Evolutionary conservation across 2,113 vertebrate genomes (phyloP).

Genomic region (Nanorana parkeri): DNA sequence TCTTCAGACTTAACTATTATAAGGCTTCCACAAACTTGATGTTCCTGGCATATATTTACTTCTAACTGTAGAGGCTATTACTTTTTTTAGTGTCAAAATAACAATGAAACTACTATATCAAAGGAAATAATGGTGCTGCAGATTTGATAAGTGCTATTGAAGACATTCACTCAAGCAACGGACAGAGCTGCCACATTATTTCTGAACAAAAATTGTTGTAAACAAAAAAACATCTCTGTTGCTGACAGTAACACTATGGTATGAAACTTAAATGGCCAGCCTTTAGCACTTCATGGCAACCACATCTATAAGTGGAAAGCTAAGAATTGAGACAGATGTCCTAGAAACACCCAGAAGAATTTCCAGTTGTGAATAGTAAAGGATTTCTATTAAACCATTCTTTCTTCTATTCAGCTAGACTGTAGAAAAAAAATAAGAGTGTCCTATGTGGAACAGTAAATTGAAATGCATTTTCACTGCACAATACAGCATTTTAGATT

Average conservation of each 20-base stretch:
- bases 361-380: not conserved
- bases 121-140: not conserved
- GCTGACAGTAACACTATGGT: not conserved
- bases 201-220: not conserved
- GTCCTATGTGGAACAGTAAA: not conserved
- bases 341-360: not conserved
- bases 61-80: slow-evolving; percentile 1
- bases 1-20: not conserved
- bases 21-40: not conserved
- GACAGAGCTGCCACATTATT: not conserved
- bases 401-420: not conserved
- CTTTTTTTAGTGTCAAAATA: slow-evolving; percentile 27
- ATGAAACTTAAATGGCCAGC: not conserved
- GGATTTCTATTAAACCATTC: not conserved
- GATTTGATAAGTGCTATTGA: slow-evolving; percentile 22
- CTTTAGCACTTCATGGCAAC: not conserved
- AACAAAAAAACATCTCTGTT: not conserved
- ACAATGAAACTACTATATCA: slow-evolving; percentile 8
- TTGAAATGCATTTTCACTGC: not conserved
- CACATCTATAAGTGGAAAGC: not conserved
- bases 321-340: not conserved
- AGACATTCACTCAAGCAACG: not conserved
- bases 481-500: slow-evolving; percentile 1
- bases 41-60: slow-evolving; percentile 21
- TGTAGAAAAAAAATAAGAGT: slow-evolving; percentile 2